phyloP scores from a whole-genome alignment of 2,113 vertebrate genomes.

The Parotia lawesii region DNA sequence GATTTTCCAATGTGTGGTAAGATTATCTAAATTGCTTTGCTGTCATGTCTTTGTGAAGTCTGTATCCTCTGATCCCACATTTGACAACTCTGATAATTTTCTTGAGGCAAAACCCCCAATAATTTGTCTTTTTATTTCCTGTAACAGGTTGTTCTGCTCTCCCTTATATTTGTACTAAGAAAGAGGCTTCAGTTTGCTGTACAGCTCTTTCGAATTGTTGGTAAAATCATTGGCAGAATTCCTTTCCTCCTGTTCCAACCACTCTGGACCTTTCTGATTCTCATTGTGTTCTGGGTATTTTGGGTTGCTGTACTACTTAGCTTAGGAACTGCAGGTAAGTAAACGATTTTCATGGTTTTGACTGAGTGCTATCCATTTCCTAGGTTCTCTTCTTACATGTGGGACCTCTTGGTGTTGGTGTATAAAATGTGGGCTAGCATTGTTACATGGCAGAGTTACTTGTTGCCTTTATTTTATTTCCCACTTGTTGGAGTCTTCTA shows the following conservation, averaged over 20 bases:
- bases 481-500: not conserved
- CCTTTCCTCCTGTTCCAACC: constrained; percentile 76
- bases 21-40: not conserved
- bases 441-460: not conserved
- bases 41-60: not conserved
- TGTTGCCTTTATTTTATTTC: not conserved
- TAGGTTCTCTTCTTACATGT: not conserved
- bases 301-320: constrained; percentile 79
- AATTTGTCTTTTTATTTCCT: constrained; percentile 23
- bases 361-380: not conserved
- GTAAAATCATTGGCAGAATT: constrained; percentile 60
- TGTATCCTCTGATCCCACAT: not conserved
- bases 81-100: not conserved
- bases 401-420: not conserved
- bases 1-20: not conserved
- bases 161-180: constrained; percentile 60
- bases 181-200: constrained; percentile 57
- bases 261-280: constrained; percentile 73
- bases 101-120: not conserved
- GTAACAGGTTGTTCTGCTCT: constrained; percentile 68
- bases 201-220: constrained; percentile 68
- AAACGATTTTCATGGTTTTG: not conserved
- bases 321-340: constrained; percentile 79
- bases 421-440: not conserved
- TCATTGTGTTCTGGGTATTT: constrained; percentile 75